Evolutionary conservation across 2,888 invertebrate species (phyloP).

Genomic region (Tortrix viridana): DNA sequence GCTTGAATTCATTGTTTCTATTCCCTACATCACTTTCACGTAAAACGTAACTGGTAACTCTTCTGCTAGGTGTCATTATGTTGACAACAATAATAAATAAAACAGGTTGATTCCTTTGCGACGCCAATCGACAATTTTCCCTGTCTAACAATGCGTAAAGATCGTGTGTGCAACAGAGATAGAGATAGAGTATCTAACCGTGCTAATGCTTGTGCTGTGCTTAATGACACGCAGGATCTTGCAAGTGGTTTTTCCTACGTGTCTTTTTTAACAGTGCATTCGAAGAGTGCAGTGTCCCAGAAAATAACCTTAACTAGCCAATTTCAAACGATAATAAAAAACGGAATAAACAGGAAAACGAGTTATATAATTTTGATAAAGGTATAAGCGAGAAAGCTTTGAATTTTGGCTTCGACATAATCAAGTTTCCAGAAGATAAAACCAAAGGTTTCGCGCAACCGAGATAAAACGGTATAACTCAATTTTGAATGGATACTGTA

Average conservation of each 20-base stretch:
- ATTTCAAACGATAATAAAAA: slow-evolving; percentile 33
- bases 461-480: slow-evolving; percentile 35
- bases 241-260: slow-evolving; percentile 21
- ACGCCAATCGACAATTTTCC: background rate
- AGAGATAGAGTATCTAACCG: slow-evolving; percentile 9
- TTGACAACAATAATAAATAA: too few relatives aligned
- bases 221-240: slow-evolving; percentile 19
- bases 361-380: slow-evolving; percentile 32
- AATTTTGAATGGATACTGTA: slow-evolving; percentile 21
- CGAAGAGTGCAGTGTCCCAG: slow-evolving; percentile 50
- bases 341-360: slow-evolving; percentile 23
- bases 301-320: slow-evolving; percentile 40
- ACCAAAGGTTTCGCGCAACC: slow-evolving; percentile 36
- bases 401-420: slow-evolving; percentile 34
- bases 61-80: background rate
- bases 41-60: too few relatives aligned
- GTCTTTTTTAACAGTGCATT: slow-evolving; percentile 47
- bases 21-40: too few relatives aligned
- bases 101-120: background rate
- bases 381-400: slow-evolving; percentile 32
- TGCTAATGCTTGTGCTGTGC: slow-evolving; percentile 29
- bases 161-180: slow-evolving; percentile 17
- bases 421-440: slow-evolving; percentile 35
- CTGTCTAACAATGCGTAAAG: slow-evolving; percentile 17
- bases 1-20: too few relatives aligned